Conservation (phyloP, 2,888 invertebrate genomes). For the Agriotes lineatus region DNA sequence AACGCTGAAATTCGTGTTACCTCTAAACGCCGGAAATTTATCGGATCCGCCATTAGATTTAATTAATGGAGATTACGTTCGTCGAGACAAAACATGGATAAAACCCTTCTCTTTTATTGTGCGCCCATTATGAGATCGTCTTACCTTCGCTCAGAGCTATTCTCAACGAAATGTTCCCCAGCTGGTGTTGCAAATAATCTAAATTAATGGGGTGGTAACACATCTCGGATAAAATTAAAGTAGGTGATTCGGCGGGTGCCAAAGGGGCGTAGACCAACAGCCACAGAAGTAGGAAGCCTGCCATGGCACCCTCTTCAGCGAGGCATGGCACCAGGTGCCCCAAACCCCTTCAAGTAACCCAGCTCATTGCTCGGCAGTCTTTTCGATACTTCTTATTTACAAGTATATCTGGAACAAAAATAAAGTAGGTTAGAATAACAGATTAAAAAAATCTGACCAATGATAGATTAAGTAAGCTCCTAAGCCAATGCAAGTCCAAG, state of each 20-base stretch:
- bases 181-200: slow-evolving; percentile 72
- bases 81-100: not conserved
- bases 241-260: slow-evolving; percentile 66
- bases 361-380: slow-evolving; percentile 30
- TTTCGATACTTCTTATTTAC: not conserved
- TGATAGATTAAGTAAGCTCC: too few relatives aligned
- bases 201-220: slow-evolving; percentile 71
- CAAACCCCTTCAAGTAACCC: slow-evolving; percentile 40
- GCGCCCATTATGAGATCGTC: slow-evolving; percentile 45
- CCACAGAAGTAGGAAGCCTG: slow-evolving; percentile 71
- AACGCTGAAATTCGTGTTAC: not conserved
- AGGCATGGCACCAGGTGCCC: slow-evolving; percentile 58
- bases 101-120: slow-evolving; percentile 42
- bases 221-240: slow-evolving; percentile 67
- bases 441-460: too few relatives aligned
- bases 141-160: slow-evolving; percentile 62
- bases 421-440: too few relatives aligned
- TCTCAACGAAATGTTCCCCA: slow-evolving; percentile 70
- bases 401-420: slow-evolving; percentile 26
- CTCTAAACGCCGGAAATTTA: slow-evolving; percentile 7
- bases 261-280: slow-evolving; percentile 69
- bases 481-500: too few relatives aligned
- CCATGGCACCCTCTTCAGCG: slow-evolving; percentile 61
- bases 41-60: slow-evolving; percentile 2
- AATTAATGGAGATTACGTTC: slow-evolving; percentile 5